Evolutionary conservation across 2,888 invertebrate species (phyloP).

Genomic region (Scaptomyza polygonia): DNA sequence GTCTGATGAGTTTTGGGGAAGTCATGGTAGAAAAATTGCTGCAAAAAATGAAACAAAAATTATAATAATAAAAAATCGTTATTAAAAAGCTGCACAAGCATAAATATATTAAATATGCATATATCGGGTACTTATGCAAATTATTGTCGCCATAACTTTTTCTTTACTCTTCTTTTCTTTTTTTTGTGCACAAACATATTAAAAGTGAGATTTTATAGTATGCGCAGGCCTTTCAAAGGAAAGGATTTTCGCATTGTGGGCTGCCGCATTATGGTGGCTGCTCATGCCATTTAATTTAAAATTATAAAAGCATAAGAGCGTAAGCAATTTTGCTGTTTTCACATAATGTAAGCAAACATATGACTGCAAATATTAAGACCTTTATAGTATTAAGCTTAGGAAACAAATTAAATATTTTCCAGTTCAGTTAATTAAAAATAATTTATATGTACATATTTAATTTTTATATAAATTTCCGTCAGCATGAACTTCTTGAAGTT

Average conservation of each 20-base stretch:
- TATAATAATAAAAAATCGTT: constrained; percentile 4
- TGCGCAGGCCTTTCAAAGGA: constrained; percentile 1
- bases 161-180: not conserved
- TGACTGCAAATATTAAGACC: not conserved
- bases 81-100: not conserved
- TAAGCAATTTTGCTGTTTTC: not conserved
- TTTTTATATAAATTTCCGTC: no score
- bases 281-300: not conserved
- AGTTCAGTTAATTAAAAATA: no score
- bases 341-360: not conserved
- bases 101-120: not conserved
- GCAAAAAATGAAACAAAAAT: constrained; percentile 26
- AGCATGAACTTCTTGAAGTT: no score
- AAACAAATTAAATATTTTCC: not conserved
- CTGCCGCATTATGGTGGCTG: not conserved
- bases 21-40: constrained; percentile 85
- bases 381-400: not conserved
- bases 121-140: not conserved
- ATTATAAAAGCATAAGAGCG: not conserved
- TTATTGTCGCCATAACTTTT: not conserved
- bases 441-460: no score
- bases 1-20: constrained; percentile 84
- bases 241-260: not conserved
- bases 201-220: constrained; percentile 27
- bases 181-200: constrained; percentile 28